A percentile compares a stretch with the other conserved stretches of the same genome.
Evolutionary conservation across 2,888 invertebrate species (phyloP).

Genomic region (Heliconius sara): DNA sequence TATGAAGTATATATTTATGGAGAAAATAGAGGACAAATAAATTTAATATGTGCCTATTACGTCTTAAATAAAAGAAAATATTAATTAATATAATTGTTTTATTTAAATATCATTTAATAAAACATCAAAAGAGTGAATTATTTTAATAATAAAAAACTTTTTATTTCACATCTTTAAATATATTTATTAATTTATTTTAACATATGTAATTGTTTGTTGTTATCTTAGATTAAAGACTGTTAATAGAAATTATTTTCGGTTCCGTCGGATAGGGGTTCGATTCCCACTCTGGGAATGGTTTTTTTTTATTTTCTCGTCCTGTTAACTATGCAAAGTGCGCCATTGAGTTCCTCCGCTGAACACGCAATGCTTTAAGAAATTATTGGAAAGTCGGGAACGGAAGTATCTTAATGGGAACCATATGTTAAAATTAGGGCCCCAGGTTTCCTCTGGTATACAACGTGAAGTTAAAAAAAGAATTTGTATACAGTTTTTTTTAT

Average conservation of each 20-base stretch:
- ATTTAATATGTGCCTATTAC: slow-evolving; percentile 4
- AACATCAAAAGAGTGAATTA: neutral
- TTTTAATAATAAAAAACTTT: neutral
- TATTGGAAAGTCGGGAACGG: neutral
- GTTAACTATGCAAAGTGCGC: too few species aligned
- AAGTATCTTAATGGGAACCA: neutral
- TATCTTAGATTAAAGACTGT: neutral
- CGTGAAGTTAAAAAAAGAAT: neutral
- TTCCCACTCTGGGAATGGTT: too few species aligned
- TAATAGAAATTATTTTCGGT: neutral
- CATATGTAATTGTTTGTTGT: neutral
- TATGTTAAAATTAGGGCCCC: neutral
- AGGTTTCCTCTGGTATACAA: neutral
- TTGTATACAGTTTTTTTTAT: neutral
- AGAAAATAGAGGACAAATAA: neutral
- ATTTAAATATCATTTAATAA: neutral
- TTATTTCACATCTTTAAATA: neutral
- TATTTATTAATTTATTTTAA: neutral
- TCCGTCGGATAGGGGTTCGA: too few species aligned
- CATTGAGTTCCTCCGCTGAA: too few species aligned
- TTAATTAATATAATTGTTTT: neutral
- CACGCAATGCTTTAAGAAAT: too few species aligned
- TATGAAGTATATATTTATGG: neutral
- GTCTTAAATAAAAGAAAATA: neutral
- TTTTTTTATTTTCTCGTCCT: too few species aligned